Base-by-base conservation (phyloP, 1,140 invertebrate genomes). In the Drosophila kanapiae region DNA sequence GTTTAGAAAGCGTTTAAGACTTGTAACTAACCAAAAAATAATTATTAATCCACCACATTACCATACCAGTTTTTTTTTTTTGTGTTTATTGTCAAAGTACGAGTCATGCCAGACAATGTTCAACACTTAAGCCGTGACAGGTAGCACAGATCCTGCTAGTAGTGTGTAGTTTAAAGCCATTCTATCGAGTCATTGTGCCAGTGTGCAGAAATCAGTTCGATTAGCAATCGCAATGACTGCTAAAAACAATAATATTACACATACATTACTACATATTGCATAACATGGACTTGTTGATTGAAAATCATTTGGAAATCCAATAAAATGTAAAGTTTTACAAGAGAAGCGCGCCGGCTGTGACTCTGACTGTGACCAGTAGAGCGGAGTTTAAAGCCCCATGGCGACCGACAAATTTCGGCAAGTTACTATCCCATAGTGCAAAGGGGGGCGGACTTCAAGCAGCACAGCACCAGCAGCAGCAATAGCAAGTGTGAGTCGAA, bases 21-120 rank as follows among this genome's bases (percentile, higher is more conserved):
- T 91, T 90, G 86, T 84, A 91, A 87, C 84, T 91, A 91, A 91
- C 87, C 87, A 91, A 91, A 91, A 85, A 91, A 80, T 91, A 79
- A 88, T 82, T 86, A 82, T 83, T 84, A 84, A 88, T 91, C 71
- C 63, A 29, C 65, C 54, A 78, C 75, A 83, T 72, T 79, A 85
- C 74, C 77, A 75, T 72, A 59, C 43, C 43, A 3, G 61, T 35
- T 61, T 64, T 78, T 68, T 68, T 87, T 76, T 68, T 69, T 43
- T 62, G 56, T 64, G 78, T 77, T 65, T 62, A 37, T 38, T 69
- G 60, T 57, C 40, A 43, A 74, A 59, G 68, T 61, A 37, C 53
- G 6, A 38, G 62, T 64, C 75, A 56, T 75, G 35, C 37, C 38
- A 31, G 53, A 59, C 69, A 63, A 61, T 79, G 65, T 65, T 68